A percentile compares a stretch with the other conserved stretches of the same genome.
Conservation (phyloP, 2,113 vertebrate genomes). For the Atherinomorus stipes region DNA sequence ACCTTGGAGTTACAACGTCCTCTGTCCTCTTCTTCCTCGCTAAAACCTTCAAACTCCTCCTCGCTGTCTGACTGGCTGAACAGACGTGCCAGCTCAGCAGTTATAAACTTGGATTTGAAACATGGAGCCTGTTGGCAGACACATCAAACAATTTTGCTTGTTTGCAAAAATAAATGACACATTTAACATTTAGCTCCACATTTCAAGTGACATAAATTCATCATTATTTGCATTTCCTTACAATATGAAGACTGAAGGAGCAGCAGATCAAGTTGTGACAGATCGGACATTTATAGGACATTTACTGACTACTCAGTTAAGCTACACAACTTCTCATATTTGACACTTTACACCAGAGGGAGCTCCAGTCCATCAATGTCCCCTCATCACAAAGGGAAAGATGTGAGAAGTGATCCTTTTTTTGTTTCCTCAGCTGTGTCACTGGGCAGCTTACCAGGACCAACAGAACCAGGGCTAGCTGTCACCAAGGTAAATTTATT, state of each 20-base stretch:
- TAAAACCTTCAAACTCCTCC: constrained; percentile 91
- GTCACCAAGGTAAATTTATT: neutral
- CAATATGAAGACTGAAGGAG: neutral
- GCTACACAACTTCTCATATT: neutral
- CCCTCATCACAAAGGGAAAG: neutral
- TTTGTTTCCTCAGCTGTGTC: neutral
- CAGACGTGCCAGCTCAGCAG: constrained; percentile 86
- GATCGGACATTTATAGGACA: neutral
- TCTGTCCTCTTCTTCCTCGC: constrained; percentile 70
- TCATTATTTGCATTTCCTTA: neutral
- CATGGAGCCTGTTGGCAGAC: constrained; percentile 73
- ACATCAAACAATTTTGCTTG: neutral
- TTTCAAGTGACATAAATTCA: neutral
- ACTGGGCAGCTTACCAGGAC: neutral
- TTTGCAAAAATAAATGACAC: neutral
- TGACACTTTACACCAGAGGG: constrained; percentile 28
- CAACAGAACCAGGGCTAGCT: neutral
- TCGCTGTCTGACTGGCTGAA: constrained; percentile 94
- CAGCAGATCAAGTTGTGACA: neutral
- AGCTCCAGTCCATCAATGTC: neutral
- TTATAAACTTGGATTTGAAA: constrained; percentile 87
- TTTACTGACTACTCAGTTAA: neutral
- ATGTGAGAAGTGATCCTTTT: neutral
- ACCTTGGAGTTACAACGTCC: constrained; percentile 70
- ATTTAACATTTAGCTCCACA: neutral